Percentiles rank a stretch among this genome's conserved stretches.
These are phyloP conservation scores for Macrosiphum euphorbiae DNA, from an alignment of 2,888 invertebrate species.

Conservation along the genomic window DNA sequence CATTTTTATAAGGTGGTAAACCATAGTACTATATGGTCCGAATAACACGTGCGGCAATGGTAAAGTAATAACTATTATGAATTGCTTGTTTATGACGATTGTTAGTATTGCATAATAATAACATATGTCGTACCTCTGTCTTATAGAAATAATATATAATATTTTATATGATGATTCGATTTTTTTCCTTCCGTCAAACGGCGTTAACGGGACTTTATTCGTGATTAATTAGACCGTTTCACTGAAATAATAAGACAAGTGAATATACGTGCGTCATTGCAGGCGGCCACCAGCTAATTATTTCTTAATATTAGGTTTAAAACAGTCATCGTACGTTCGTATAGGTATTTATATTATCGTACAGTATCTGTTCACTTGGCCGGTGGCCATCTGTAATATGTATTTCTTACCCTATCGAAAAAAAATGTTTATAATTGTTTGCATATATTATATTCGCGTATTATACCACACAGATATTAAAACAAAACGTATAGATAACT, in stretches of 20 bases:
- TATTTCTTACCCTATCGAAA: not conserved
- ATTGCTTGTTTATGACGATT: not conserved
- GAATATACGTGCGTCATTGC: not conserved
- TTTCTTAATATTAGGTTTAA: slow-evolving; percentile 22
- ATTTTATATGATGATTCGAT: slow-evolving; percentile 21
- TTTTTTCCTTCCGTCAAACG: slow-evolving; percentile 35
- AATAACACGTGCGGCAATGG: not conserved
- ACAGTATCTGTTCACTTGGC: not conserved
- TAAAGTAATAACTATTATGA: not conserved
- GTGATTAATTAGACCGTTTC: slow-evolving; percentile 37
- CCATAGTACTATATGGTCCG: not conserved
- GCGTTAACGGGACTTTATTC: not conserved
- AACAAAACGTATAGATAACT: not conserved
- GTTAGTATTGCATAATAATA: not conserved
- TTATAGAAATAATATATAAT: not conserved
- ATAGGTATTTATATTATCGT: not conserved
- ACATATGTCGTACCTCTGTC: not conserved
- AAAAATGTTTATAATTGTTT: not conserved
- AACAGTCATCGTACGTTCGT: slow-evolving; percentile 30
- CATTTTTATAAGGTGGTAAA: not conserved
- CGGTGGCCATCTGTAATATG: not conserved
- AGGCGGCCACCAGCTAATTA: not conserved
- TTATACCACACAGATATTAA: not conserved
- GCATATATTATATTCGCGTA: not conserved
- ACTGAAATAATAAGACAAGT: not conserved